These are phyloP conservation scores for Todiramphus saurophagus DNA, from an alignment of 2,113 vertebrate genomes.

Conservation along the genomic window DNA sequence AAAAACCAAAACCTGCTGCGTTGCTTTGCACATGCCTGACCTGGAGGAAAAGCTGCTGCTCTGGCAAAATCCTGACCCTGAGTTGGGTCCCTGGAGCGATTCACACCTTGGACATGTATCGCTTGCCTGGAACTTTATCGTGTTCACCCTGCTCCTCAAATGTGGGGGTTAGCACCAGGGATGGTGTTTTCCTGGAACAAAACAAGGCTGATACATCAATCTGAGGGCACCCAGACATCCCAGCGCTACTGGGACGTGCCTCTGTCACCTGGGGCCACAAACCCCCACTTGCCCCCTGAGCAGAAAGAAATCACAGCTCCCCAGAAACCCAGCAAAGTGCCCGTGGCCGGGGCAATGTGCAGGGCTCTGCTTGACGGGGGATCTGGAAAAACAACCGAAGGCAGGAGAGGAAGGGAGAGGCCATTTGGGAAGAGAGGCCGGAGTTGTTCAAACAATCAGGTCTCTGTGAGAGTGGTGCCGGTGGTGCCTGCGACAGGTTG, in stretches of 20 bases:
- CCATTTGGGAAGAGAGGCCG: background rate
- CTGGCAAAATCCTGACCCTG: background rate
- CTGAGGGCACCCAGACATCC: background rate
- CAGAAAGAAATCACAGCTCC: background rate
- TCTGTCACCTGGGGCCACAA: background rate
- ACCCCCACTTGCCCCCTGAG: background rate
- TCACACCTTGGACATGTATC: background rate
- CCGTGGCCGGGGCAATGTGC: rapidly evolving
- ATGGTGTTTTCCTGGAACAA: background rate
- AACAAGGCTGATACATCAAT: background rate
- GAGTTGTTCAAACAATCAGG: rapidly evolving
- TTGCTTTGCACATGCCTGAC: background rate
- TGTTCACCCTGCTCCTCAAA: background rate
- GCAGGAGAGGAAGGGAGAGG: background rate
- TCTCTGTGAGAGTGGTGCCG: background rate
- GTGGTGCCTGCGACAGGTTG: rapidly evolving
- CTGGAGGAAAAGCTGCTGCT: background rate
- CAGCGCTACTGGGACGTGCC: background rate
- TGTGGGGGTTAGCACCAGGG: too few species aligned
- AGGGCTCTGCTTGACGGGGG: rapidly evolving
- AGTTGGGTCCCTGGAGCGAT: rapidly evolving
- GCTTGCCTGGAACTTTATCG: rapidly evolving
- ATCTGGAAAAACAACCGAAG: background rate
- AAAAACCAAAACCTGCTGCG: rapidly evolving
- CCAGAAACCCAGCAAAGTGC: too few species aligned